A percentile compares a stretch with the other conserved stretches of the same genome.
Conservation (phyloP, 2,888 invertebrate species). For the Caenorhabditis sp. region DNA sequence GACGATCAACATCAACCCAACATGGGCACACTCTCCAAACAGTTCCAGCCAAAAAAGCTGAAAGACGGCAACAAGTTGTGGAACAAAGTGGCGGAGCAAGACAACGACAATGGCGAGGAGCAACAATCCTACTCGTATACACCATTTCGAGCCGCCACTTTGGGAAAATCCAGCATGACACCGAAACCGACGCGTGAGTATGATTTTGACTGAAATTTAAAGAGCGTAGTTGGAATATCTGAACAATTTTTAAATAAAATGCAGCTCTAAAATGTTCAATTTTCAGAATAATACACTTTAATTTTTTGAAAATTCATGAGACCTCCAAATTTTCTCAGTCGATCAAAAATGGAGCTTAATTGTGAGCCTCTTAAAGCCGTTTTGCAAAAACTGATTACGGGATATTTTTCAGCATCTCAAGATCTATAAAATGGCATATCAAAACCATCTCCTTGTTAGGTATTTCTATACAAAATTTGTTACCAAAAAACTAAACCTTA, state of each 20-base stretch:
- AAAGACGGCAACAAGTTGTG: constrained; percentile 34
- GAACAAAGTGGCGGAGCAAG: constrained; percentile 22
- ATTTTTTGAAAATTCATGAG: background rate
- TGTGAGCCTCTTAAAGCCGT: no score
- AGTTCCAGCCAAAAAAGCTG: constrained; percentile 39
- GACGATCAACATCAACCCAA: constrained; percentile 7
- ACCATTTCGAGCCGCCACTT: constrained; percentile 37
- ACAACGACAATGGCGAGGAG: constrained; percentile 3
- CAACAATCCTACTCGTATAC: constrained; percentile 26
- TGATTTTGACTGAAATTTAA: no score
- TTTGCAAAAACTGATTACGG: background rate
- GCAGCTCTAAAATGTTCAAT: no score
- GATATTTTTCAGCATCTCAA: no score
- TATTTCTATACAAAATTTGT: no score
- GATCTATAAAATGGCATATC: no score
- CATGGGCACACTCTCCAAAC: constrained; percentile 37
- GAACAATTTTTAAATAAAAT: no score
- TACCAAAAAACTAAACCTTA: no score
- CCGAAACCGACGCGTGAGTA: constrained; percentile 30
- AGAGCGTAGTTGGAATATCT: no score
- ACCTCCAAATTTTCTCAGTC: no score
- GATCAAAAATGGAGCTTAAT: background rate
- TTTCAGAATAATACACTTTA: no score
- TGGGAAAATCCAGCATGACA: constrained; percentile 13
- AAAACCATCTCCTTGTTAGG: no score